Conservation (phyloP, 1,140 invertebrate genomes). For the Tribolium madens region DNA sequence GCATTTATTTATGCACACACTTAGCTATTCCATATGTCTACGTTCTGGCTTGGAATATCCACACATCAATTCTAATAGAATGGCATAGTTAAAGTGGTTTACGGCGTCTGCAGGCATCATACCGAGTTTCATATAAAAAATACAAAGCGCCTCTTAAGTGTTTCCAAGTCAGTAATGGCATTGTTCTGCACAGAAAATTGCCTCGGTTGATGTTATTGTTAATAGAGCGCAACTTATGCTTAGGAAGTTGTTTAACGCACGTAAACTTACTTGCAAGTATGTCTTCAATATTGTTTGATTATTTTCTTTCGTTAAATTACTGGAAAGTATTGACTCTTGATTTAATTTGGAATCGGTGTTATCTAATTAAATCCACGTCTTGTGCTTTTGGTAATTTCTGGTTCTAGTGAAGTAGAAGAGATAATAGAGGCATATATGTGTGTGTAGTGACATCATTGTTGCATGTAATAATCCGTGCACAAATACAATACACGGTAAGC, state of each 20-base stretch:
- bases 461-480: slow-evolving; percentile 23
- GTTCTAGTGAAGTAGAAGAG: slow-evolving; percentile 16
- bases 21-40: slow-evolving; percentile 8
- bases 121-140: slow-evolving; percentile 9
- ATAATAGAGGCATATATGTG: background rate
- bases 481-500: slow-evolving; percentile 1
- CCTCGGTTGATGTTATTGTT: background rate
- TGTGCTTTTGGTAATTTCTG: slow-evolving; percentile 4
- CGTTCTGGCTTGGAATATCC: slow-evolving; percentile 17
- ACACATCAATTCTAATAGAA: slow-evolving; percentile 39
- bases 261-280: background rate
- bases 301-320: slow-evolving; percentile 8
- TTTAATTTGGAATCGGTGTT: slow-evolving; percentile 3
- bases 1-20: slow-evolving; percentile 38
- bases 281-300: slow-evolving; percentile 1
- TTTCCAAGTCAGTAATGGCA: slow-evolving; percentile 9
- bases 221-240: background rate
- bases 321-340: background rate
- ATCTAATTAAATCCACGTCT: slow-evolving; percentile 7
- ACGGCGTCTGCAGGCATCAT: slow-evolving; percentile 21
- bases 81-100: slow-evolving; percentile 35
- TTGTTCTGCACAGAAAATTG: slow-evolving; percentile 20
- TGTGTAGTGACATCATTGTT: slow-evolving; percentile 12
- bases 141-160: slow-evolving; percentile 10
- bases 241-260: background rate